Base-by-base conservation (phyloP, 2,113 vertebrate genomes). In the Ptychochromis oligacanthus region DNA sequence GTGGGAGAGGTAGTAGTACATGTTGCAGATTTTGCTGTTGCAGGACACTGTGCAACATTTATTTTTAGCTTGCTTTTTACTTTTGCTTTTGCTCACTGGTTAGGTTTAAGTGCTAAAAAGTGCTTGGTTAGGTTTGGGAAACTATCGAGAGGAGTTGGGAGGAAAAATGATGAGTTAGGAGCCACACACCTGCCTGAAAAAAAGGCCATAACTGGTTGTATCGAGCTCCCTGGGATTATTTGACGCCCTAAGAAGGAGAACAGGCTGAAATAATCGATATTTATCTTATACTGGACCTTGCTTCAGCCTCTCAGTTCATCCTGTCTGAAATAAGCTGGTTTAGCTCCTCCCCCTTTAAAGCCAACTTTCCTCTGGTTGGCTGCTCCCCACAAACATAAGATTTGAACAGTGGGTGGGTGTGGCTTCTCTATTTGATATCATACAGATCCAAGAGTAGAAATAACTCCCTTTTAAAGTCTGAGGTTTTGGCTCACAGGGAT, bases 341-440 rank as follows among this genome's bases (percentile, higher is more conserved):
- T 67, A 67, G 40, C 40, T 49, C 64, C 40, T 28, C 64, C 64
- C 5, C 40, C 17, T 49, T 72, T 72, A n/a, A 34, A 72, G 26
- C 1, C 13, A 43, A 7, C 11, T 54, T 54, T 72, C 49, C 64
- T 49, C 18, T 72, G 18, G 34, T 54, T 54, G 46, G 67, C 67
- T 54, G 67, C 18, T 54, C 18, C 49, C 6, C 43, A 52, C 13
- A 52, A 72, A 72, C 0, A 11, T 43, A 52, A 72, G 65, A 24
- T 52, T 49, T 72, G 43, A 72, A 72, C 65, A 72, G 65, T 43
- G 31, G 65, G 43, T 72, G 65, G 65, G 43, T 17, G 46, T 72
- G 65, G 65, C 65, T 52, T 72, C 43, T 72, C 24, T 10, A 7
- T 20, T 70, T 52, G 46, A 8, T n/a, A 18, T n/a, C 67, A 52